Evolutionary conservation across 2,113 vertebrate species (phyloP), one percentile per base, ranked within the genome.

Genomic region (Oncorhynchus keta): DNA sequence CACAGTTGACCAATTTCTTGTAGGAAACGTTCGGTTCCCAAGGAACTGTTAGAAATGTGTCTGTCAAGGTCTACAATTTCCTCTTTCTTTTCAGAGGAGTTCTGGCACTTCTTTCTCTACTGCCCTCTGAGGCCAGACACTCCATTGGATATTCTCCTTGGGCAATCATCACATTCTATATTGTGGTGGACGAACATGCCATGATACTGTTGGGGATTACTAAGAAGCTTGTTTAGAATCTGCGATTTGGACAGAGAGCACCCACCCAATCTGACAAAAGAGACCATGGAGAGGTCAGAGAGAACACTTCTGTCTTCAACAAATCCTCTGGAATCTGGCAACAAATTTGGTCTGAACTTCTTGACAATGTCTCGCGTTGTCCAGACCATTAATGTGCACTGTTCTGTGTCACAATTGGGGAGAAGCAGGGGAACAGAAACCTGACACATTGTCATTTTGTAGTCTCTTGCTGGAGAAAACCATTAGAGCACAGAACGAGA

Each of bases 1-100:
- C 94, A 96, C n/a, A 94, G 85, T 76, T 95, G 95, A 3, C 93
- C 94, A 85, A 95, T 91, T 84, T 96, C 95, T 64, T 93, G 85
- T 45, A 96, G 84, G 68, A 94, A 95, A 83, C 95, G 94, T 78
- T 95, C 93, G 28, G 82, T 88, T 1, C 95, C 93, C 69, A 96
- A 81, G 62, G 93, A 92, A 78, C 90, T 90, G 16, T 83, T 88
- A 48, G 90, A 87, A 14, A 93, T 84, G 48, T 92, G 67, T 72
- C 0, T 79, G 11, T 92, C 92, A 55, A 94, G 79, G 0, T 69
- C 20, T 65, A 78, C 75, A 4, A 92, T 86, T 8, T 87, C 82
- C 2, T 87, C 73, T 68, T 86, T 88, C 69, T 88, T 89, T 3
- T 84, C 67, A 1, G 64, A 57, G 7, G 86, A 74, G 5, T 77